phyloP scores from a whole-genome alignment of 2,888 invertebrate genomes.

The Sceliomorpha sp. region DNA sequence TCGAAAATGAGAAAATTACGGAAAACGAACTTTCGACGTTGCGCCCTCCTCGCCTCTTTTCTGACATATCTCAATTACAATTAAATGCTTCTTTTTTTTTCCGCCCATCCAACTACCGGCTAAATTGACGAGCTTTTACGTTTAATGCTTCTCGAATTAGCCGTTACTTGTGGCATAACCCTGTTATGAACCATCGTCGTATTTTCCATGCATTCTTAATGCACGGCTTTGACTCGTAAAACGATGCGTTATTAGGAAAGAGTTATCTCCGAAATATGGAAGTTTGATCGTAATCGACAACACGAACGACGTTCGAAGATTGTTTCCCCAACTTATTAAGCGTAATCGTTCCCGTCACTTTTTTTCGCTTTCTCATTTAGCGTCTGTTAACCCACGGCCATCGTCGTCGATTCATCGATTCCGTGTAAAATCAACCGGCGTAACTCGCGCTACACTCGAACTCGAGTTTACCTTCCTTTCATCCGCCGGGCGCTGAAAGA shows the following conservation, averaged over 20 bases:
- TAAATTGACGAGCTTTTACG: background rate
- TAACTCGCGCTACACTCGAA: constrained; percentile 41
- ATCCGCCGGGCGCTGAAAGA: constrained; percentile 47
- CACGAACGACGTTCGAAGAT: too few relatives aligned
- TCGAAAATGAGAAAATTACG: constrained; percentile 23
- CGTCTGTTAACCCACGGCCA: constrained; percentile 50
- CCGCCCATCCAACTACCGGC: background rate
- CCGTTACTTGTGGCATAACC: too few relatives aligned
- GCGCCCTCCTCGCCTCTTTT: too few relatives aligned
- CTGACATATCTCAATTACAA: constrained; percentile 14
- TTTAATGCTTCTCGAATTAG: background rate
- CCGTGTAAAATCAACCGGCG: constrained; percentile 51
- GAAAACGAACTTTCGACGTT: constrained; percentile 21
- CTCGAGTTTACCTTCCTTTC: constrained; percentile 53
- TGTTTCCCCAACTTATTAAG: too few relatives aligned
- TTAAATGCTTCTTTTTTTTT: background rate
- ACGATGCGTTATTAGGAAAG: too few relatives aligned
- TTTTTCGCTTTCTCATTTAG: constrained; percentile 39
- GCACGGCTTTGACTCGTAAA: too few relatives aligned
- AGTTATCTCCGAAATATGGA: too few relatives aligned
- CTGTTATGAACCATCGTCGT: too few relatives aligned
- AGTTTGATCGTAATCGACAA: too few relatives aligned
- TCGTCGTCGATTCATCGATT: constrained; percentile 47
- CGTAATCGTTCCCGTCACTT: too few relatives aligned
- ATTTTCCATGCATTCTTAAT: too few relatives aligned